These are phyloP conservation scores for Chaunax sp. DNA, from an alignment of 2,797 vertebrate species.

Conservation along the genomic window DNA sequence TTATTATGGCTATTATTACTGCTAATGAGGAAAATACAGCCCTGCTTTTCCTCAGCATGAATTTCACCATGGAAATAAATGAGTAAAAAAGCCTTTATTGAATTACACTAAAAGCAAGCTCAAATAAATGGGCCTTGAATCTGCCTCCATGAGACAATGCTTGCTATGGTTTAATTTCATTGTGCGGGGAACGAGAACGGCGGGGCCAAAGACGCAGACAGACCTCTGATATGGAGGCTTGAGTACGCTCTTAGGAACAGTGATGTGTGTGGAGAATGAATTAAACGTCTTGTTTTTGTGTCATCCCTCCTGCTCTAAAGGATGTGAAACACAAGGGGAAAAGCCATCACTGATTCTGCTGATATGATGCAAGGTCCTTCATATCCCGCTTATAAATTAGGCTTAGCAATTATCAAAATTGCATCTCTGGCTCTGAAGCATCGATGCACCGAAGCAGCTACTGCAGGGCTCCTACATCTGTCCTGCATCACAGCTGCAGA, in stretches of 20 bases:
- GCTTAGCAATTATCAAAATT: slow-evolving; percentile 45
- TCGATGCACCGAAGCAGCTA: too few relatives aligned
- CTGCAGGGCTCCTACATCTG: slow-evolving; percentile 18
- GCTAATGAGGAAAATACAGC: slow-evolving; percentile 85
- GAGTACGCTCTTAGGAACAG: slow-evolving; percentile 34
- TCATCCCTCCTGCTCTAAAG: slow-evolving; percentile 25
- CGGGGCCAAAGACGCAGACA: slow-evolving; percentile 69
- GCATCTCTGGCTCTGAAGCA: slow-evolving; percentile 37
- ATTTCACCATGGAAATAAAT: slow-evolving; percentile 89
- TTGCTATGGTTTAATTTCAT: slow-evolving; percentile 84
- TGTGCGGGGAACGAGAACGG: slow-evolving; percentile 74
- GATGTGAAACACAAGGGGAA: slow-evolving; percentile 30
- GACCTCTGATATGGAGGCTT: slow-evolving; percentile 64
- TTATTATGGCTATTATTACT: slow-evolving; percentile 88
- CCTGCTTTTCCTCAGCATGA: slow-evolving; percentile 86
- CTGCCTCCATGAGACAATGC: slow-evolving; percentile 82
- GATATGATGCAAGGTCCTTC: slow-evolving; percentile 24
- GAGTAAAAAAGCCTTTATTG: slow-evolving; percentile 87
- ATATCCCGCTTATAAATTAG: slow-evolving; percentile 44
- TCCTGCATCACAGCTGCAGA: slow-evolving; percentile 15
- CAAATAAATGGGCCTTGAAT: slow-evolving; percentile 88
- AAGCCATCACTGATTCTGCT: slow-evolving; percentile 5
- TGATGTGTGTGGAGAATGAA: not conserved
- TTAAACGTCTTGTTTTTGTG: slow-evolving; percentile 23
- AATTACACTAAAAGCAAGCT: slow-evolving; percentile 91